Evolutionary conservation across 2,888 invertebrate species (phyloP), one percentile per base, ranked within the genome.

Genomic region (Macaria liturata): DNA sequence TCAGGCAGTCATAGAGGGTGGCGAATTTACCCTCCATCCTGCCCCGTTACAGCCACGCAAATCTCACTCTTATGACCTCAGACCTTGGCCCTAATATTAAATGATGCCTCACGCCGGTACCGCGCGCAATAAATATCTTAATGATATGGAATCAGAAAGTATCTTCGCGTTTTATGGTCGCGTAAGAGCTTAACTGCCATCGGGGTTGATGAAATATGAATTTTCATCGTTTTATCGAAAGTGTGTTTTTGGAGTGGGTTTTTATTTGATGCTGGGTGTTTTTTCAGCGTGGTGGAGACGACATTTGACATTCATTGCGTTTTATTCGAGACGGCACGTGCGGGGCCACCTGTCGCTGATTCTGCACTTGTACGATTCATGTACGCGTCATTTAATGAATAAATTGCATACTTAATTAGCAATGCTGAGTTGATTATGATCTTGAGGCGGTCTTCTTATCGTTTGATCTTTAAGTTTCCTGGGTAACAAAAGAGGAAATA

Each of bases 91-190:
- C 75, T 77, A 86, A 83, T 86, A 83, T 87, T 77, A 81, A 84
- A 83, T 75, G 76, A 70, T 72, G 66, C 66, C 64, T 53, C 53
- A 51, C 54, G 66, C 65, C 54, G 58, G 68, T 73, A 71, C 72
- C 74, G 70, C 72, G 70, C 71, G 86, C 86, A 87, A 91, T 90
- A 89, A 88, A 90, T 91, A 89, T 90, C 87, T 88, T 86, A 87
- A 87, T 91, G 91, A 90, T 88, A 90, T 86, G 83, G 90, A 91
- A 91, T 90, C 91, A 89, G 83, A 91, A 88, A 88, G 89, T 88
- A 90, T 91, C 90, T 90, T 76, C 68, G 63, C 57, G 65, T 60
- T 67, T 61, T 54, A 65, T 62, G 59, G 50, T 49, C 49, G 51
- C 62, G 76, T 75, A 88, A 80, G 67, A 81, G 61, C 80, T 39